phyloP scores from a whole-genome alignment of 2,797 vertebrate genomes.

The Micrastur ruficollis region DNA sequence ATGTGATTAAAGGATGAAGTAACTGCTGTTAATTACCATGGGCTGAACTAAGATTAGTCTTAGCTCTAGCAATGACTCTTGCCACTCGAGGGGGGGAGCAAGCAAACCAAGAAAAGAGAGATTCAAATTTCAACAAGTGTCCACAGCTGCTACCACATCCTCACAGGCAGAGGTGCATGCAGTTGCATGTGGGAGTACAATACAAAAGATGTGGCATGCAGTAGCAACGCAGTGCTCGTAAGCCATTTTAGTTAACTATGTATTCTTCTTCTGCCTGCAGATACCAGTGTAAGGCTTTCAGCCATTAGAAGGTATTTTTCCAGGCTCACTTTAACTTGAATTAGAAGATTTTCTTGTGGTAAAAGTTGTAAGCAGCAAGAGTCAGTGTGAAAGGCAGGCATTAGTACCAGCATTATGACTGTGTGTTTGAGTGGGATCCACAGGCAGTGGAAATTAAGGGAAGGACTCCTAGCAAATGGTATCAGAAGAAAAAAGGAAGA shows the following conservation, averaged over 20 bases:
- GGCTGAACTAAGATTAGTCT: not conserved
- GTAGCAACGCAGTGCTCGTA: not conserved
- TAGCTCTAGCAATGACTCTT: constrained; percentile 29
- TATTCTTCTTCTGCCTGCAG: not conserved
- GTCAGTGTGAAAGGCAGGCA: not conserved
- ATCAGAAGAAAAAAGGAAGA: not conserved
- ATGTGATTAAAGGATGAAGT: not conserved
- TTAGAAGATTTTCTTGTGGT: not conserved
- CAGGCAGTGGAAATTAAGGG: not conserved
- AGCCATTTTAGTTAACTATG: not conserved
- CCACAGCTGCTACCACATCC: not conserved
- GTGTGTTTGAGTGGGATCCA: not conserved
- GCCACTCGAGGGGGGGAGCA: constrained; percentile 48
- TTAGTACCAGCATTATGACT: not conserved
- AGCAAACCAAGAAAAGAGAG: constrained; percentile 39
- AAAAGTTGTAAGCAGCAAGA: not conserved
- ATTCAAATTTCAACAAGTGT: not conserved
- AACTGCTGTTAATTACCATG: not conserved
- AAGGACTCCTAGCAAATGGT: not conserved
- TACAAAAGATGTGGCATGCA: not conserved
- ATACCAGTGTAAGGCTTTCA: not conserved
- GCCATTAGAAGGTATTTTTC: not conserved
- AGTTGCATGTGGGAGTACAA: not conserved
- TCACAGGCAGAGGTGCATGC: not conserved
- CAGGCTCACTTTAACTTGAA: not conserved